A percentile compares a stretch with the other conserved stretches of the same genome.
phyloP scores from a whole-genome alignment of 2,113 vertebrate genomes.

The Henicopernis longicauda region DNA sequence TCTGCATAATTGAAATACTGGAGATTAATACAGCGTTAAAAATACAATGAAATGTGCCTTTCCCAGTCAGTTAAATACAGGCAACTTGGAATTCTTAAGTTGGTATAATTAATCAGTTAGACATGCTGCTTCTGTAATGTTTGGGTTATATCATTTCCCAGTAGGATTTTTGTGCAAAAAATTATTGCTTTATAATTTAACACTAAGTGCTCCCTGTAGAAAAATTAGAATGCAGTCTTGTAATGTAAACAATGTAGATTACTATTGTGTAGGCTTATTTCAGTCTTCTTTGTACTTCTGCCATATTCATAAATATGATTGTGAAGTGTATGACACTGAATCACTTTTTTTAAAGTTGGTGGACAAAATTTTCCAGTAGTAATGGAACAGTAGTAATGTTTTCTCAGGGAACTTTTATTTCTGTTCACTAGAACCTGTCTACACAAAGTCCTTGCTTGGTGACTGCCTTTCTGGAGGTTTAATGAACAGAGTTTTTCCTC shows the following conservation, averaged over 20 bases:
- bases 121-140: conserved; percentile 39
- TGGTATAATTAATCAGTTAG: conserved; percentile 56
- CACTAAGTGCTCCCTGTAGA: conserved; percentile 43
- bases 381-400: background rate
- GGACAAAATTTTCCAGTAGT: background rate
- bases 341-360: background rate
- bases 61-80: conserved; percentile 22
- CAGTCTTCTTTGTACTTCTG: background rate
- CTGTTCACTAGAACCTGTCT: background rate
- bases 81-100: conserved; percentile 51
- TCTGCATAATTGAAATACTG: conserved; percentile 20
- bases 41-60: conserved; percentile 46
- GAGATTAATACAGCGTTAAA: conserved; percentile 56
- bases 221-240: conserved; percentile 22
- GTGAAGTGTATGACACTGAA: background rate
- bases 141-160: conserved; percentile 18
- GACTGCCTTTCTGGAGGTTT: background rate
- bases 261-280: background rate
- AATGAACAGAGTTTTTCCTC: background rate
- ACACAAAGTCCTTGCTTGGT: background rate
- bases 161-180: conserved; percentile 54
- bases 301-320: background rate
- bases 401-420: background rate
- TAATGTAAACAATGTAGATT: conserved; percentile 18
- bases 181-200: conserved; percentile 47